Conservation (phyloP, 2,888 invertebrate species). For the Drosophila testacea region DNA sequence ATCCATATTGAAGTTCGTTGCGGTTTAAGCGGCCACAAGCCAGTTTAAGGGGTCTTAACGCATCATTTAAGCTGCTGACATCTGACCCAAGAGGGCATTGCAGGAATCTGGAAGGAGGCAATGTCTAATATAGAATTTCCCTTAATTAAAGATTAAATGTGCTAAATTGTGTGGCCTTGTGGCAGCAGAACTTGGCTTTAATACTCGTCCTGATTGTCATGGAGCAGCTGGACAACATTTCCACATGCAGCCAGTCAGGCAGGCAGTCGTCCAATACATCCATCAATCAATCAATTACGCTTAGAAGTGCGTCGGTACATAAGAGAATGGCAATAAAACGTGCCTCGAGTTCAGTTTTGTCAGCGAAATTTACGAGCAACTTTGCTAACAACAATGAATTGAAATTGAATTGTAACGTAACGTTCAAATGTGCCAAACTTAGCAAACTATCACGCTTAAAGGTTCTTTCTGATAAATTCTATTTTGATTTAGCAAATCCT, state of each 20-base stretch:
- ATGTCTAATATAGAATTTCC: constrained; percentile 10
- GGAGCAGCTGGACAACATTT: constrained; percentile 29
- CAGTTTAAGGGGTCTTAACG: constrained; percentile 68
- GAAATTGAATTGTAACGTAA: constrained; percentile 35
- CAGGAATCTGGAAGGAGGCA: not conserved
- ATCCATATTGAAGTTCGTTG: constrained; percentile 60
- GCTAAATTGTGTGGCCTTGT: constrained; percentile 56
- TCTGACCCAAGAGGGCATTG: constrained; percentile 16
- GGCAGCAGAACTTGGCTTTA: constrained; percentile 54
- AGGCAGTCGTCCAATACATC: constrained; percentile 44
- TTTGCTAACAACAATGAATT: constrained; percentile 61
- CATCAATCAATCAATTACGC: constrained; percentile 77
- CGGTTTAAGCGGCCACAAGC: constrained; percentile 64
- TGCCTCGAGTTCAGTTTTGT: constrained; percentile 62
- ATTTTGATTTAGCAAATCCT: not conserved
- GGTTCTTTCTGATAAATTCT: not conserved
- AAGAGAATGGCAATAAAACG: constrained; percentile 57
- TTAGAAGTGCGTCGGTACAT: constrained; percentile 62
- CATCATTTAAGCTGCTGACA: constrained; percentile 74
- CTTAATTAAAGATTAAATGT: constrained; percentile 79
- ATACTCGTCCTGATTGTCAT: constrained; percentile 32
- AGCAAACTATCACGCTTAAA: constrained; percentile 9
- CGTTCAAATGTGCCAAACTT: not conserved
- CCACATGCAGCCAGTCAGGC: constrained; percentile 4
- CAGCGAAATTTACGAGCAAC: constrained; percentile 71